These are phyloP conservation scores for Passer domesticus DNA, from an alignment of 2,113 vertebrate genomes.

Conservation along the genomic window DNA sequence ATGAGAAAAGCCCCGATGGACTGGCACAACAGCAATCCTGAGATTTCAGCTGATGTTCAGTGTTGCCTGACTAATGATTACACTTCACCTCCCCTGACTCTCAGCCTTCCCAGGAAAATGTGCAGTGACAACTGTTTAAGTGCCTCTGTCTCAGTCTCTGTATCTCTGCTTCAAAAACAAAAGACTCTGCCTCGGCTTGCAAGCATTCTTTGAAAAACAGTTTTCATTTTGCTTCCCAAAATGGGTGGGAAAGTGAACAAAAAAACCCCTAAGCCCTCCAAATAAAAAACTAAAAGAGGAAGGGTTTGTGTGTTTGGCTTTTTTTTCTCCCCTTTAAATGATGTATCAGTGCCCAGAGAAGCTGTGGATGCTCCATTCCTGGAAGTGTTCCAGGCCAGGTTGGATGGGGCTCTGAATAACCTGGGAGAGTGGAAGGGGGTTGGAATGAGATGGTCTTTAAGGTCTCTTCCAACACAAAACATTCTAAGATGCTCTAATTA, in stretches of 20 bases:
- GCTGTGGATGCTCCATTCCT: not conserved
- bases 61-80: not conserved
- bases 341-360: not conserved
- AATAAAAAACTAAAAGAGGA: not conserved
- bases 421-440: not conserved
- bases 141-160: not conserved
- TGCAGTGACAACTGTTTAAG: not conserved
- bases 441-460: not conserved
- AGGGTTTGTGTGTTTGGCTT: not conserved
- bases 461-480: not conserved
- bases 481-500: not conserved
- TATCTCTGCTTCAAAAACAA: not conserved
- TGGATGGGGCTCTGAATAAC: not conserved
- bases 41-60: not conserved
- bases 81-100: not conserved
- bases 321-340: not conserved
- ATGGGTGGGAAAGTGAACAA: not conserved
- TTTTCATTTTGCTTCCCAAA: not conserved
- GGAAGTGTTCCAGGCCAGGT: not conserved
- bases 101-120: not conserved
- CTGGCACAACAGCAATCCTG: not conserved
- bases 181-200: not conserved
- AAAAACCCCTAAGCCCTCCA: not conserved
- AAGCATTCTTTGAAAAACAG: not conserved
- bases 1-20: rapidly evolving